Evolutionary conservation across 2,113 vertebrate species (phyloP), one percentile per base, ranked within the genome.

Genomic region (Maccullochella peelii): DNA sequence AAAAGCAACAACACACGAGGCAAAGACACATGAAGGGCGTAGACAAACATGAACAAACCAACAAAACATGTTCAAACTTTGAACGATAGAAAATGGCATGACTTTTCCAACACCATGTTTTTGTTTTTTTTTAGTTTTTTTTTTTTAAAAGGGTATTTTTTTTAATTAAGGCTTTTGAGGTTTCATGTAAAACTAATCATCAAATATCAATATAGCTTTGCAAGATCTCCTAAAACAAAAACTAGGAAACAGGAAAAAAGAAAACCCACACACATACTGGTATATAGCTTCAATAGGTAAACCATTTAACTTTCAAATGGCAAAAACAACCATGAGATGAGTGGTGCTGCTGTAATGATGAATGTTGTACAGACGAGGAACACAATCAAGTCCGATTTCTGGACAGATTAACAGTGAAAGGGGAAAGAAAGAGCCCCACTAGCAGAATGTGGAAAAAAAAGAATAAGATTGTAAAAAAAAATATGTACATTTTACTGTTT

Each of bases 401-500:
- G 68, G 33, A 55, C 47, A 74, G 68, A 86, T 7, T n/a, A 27
- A 40, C 23, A 42, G 3, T 73, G 73, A 76, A 27, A 78, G 16
- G 2, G 25, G 47, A 76, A 49, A 54, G 30, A 15, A 81, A 79
- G 27, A 76, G 15, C 84, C 77, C 63, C 72, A 77, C 81, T 93
- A 86, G 87, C 57, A 76, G 49, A 82, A 77, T 69, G 16, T 77
- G 33, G 44, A 67, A 54, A 59, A 82, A 55, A 73, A 47, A 44
- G n/a, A 44, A 27, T 62, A 61, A 1, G 25, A 66, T 40, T 78
- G 33, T 65, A 83, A 58, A 84, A n/a, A n/a, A 36, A 87, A 85
- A 77, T 76, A 80, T 77, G 23, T 83, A 82, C 74, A 80, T 73
- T 67, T 80, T 75, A 69, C 33, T 12, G 50, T 92, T 86, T 89